Conservation (phyloP, 2,888 invertebrate genomes). For the Conus canariensis region DNA sequence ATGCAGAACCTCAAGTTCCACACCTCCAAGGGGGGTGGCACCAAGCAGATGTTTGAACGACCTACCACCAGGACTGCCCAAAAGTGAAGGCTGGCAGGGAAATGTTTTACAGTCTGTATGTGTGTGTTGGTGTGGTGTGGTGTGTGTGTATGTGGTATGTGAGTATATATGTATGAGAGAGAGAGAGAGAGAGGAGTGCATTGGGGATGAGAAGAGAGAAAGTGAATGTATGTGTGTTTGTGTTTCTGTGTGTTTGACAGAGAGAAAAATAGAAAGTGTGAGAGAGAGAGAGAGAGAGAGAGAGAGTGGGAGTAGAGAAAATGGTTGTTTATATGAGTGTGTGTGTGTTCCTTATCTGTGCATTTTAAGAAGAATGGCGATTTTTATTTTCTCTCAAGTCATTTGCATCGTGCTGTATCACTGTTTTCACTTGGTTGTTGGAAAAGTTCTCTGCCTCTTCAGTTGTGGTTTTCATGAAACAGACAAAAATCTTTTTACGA, state of each 20-base stretch:
- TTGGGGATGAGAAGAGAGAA: background rate
- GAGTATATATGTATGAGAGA: constrained; percentile 12
- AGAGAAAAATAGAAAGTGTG: background rate
- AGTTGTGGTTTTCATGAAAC: too few species aligned
- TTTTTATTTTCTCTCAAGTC: too few species aligned
- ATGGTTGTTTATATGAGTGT: too few species aligned
- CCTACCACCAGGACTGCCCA: constrained; percentile 80
- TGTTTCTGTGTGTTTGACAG: background rate
- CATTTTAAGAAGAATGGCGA: too few species aligned
- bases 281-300: background rate
- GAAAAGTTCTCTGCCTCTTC: too few species aligned
- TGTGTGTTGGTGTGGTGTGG: constrained; percentile 22
- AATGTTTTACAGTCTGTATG: background rate
- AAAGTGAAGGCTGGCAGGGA: constrained; percentile 36
- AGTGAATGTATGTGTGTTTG: background rate
- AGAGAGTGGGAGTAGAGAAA: background rate
- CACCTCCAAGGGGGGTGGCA: constrained; percentile 92
- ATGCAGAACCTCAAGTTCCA: constrained; percentile 92
- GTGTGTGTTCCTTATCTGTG: too few species aligned
- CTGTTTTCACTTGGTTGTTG: too few species aligned
- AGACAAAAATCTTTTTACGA: too few species aligned
- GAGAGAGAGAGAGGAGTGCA: background rate
- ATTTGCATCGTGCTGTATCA: too few species aligned
- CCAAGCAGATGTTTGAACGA: constrained; percentile 94
- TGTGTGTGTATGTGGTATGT: constrained; percentile 12